Evolutionary conservation across 2,797 vertebrate species (phyloP).

Genomic region (Emys orbicularis): DNA sequence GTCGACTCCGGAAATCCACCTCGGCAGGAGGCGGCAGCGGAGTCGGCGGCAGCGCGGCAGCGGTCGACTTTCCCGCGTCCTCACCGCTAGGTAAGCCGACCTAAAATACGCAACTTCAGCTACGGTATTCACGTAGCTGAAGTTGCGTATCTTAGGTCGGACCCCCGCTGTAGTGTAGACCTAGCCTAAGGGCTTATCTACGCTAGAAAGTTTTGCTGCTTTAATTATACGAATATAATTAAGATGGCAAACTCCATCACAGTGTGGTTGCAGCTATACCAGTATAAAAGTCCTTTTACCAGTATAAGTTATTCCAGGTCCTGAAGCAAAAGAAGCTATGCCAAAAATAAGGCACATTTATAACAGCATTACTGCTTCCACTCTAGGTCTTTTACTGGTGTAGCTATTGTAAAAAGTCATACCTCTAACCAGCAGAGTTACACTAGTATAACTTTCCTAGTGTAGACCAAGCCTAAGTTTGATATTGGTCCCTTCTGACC

Average conservation of each 20-base stretch:
- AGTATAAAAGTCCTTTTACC: not conserved
- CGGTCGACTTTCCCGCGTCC: no score
- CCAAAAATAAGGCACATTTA: not conserved
- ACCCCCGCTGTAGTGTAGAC: no score
- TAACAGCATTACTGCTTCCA: not conserved
- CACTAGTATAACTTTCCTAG: not conserved
- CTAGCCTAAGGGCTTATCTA: not conserved
- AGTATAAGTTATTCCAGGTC: not conserved
- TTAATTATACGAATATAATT: not conserved
- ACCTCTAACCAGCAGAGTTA: not conserved
- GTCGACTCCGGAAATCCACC: no score
- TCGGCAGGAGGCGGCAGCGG: no score
- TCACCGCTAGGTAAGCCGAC: no score
- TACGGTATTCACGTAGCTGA: no score
- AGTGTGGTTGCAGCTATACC: accelerated
- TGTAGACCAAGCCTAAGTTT: not conserved
- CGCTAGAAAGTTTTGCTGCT: not conserved
- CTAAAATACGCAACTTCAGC: no score
- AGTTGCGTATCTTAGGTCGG: no score
- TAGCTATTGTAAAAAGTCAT: not conserved
- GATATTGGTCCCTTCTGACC: no score
- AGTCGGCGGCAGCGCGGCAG: no score
- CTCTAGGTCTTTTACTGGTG: not conserved
- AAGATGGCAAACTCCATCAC: not conserved
- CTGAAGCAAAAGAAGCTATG: not conserved